These are phyloP conservation scores for Drosophila falleni DNA, from an alignment of 2,888 invertebrate species.

Conservation along the genomic window DNA sequence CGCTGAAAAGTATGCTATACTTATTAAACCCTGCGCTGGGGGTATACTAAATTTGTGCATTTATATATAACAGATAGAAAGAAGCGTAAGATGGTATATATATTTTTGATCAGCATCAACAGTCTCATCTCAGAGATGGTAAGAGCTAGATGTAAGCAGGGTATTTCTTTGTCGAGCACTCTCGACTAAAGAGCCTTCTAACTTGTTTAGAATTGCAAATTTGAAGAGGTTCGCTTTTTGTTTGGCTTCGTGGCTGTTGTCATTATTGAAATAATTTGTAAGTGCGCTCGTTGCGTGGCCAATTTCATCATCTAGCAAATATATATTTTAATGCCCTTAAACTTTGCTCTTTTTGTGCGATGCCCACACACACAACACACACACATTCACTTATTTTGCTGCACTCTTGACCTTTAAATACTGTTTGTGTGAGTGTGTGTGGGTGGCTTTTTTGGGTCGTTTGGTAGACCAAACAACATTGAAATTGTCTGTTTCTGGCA, in stretches of 20 bases:
- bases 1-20: conserved; percentile 3
- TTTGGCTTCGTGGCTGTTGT: conserved; percentile 63
- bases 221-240: conserved; percentile 56
- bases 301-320: conserved; percentile 68
- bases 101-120: too few species aligned
- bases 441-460: conserved; percentile 35
- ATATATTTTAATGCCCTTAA: conserved; percentile 76
- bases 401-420: conserved; percentile 81
- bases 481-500: conserved; percentile 59
- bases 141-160: too few species aligned
- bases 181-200: too few species aligned
- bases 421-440: conserved; percentile 37
- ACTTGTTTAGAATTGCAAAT: conserved; percentile 55
- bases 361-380: conserved; percentile 42
- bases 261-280: conserved; percentile 57
- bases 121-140: too few species aligned
- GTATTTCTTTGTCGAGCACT: background rate
- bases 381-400: conserved; percentile 35
- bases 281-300: conserved; percentile 59
- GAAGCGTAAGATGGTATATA: background rate
- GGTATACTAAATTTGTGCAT: background rate
- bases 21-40: background rate
- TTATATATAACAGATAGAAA: background rate
- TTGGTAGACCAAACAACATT: conserved; percentile 26
- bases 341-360: conserved; percentile 74